Conservation (phyloP, 2,113 vertebrate species). For the Sprattus sprattus region DNA sequence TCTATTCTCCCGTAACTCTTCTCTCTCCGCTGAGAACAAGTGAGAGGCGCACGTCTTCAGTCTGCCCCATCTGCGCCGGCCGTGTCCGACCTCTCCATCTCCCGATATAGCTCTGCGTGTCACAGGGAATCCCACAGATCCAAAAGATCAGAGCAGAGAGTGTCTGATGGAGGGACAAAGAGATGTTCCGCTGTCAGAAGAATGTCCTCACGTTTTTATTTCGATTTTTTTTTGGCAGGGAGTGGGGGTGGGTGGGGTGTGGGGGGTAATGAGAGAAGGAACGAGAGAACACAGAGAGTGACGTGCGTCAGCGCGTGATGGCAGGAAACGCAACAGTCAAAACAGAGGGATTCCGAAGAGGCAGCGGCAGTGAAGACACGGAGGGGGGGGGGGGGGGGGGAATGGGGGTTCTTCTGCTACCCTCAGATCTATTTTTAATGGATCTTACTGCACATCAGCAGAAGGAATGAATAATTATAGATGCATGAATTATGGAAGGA, state of each 20-base stretch:
- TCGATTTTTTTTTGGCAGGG: neutral
- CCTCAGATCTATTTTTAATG: constrained; percentile 17
- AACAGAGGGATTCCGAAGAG: neutral
- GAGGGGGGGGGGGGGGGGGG: neutral
- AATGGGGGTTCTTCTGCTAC: neutral
- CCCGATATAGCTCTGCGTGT: neutral
- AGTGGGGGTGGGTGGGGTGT: neutral
- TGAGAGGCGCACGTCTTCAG: neutral
- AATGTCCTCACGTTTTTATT: neutral
- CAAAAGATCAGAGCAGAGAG: neutral
- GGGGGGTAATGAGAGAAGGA: neutral
- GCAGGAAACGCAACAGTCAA: neutral
- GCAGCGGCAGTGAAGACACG: neutral
- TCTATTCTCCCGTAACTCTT: neutral
- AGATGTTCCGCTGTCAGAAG: neutral
- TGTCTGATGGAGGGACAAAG: neutral
- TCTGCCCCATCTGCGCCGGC: neutral
- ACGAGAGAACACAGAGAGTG: neutral
- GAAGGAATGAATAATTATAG: constrained; percentile 14
- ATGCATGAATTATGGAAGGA: neutral
- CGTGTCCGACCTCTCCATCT: neutral
- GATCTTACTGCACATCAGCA: constrained; percentile 1
- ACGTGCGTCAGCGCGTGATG: neutral
- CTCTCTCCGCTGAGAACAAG: neutral
- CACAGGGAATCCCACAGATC: neutral